Conservation (phyloP, 2,113 vertebrate genomes). For the Cyrtonyx montezumae region DNA sequence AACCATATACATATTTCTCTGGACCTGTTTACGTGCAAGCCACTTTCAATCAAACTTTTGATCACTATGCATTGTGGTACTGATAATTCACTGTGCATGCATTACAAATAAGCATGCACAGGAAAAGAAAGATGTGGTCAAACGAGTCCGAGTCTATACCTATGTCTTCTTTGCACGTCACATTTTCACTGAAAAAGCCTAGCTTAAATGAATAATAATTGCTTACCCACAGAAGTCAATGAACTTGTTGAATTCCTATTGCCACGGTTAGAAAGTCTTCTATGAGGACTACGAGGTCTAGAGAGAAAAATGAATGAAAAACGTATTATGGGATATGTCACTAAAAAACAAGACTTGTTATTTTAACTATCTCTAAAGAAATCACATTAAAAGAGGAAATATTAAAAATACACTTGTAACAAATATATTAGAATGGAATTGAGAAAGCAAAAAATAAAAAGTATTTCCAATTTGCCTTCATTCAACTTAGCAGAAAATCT, state of each 20-base stretch:
- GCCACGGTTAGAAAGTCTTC: slow-evolving; percentile 80
- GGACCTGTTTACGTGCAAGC: neutral
- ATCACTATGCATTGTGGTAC: neutral
- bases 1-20: neutral
- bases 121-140: neutral
- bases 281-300: slow-evolving; percentile 88
- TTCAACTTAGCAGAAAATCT: neutral
- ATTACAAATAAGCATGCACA: neutral
- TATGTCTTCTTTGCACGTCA: neutral
- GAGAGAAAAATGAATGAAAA: neutral
- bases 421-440: neutral
- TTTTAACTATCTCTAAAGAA: neutral
- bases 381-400: neutral
- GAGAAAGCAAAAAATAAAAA: neutral
- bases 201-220: neutral
- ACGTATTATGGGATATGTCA: neutral
- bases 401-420: neutral
- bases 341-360: neutral
- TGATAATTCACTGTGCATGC: neutral
- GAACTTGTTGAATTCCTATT: slow-evolving; percentile 79
- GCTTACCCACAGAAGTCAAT: slow-evolving; percentile 92
- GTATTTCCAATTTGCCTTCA: neutral
- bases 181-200: neutral
- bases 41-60: neutral
- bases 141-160: neutral